phyloP scores from a whole-genome alignment of 2,888 invertebrate species.

The Drosophila melanocephala region DNA sequence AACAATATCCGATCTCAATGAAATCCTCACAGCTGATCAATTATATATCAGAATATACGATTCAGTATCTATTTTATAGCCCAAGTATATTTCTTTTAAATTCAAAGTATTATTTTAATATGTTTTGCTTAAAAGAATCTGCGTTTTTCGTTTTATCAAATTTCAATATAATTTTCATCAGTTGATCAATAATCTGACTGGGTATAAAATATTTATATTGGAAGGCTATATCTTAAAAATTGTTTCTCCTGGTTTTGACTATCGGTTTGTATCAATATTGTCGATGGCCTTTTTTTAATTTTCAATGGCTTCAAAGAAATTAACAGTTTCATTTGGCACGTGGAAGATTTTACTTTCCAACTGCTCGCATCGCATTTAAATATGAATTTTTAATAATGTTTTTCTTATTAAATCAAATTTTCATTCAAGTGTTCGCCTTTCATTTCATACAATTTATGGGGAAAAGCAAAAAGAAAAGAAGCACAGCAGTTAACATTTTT shows the following conservation, averaged over 20 bases:
- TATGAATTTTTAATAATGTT: neutral
- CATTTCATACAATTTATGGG: fast-evolving
- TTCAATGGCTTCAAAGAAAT: neutral
- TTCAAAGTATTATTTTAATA: neutral
- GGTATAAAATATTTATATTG: neutral
- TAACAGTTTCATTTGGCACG: neutral
- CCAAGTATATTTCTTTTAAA: neutral
- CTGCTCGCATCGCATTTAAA: neutral
- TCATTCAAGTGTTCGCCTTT: neutral
- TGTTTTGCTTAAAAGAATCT: neutral
- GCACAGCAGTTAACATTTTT: neutral
- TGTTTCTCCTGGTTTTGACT: neutral
- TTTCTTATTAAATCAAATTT: neutral
- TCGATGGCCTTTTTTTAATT: fast-evolving
- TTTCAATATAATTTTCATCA: neutral
- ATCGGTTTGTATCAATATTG: neutral
- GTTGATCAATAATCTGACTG: neutral
- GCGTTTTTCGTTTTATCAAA: neutral
- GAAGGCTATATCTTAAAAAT: fast-evolving
- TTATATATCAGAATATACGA: neutral
- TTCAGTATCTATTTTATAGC: fast-evolving
- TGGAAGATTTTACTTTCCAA: neutral
- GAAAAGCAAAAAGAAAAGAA: neutral
- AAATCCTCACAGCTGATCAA: neutral
- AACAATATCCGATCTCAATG: neutral